These are phyloP conservation scores for Xiphias gladius DNA, from an alignment of 2,113 vertebrate genomes.

Conservation along the genomic window DNA sequence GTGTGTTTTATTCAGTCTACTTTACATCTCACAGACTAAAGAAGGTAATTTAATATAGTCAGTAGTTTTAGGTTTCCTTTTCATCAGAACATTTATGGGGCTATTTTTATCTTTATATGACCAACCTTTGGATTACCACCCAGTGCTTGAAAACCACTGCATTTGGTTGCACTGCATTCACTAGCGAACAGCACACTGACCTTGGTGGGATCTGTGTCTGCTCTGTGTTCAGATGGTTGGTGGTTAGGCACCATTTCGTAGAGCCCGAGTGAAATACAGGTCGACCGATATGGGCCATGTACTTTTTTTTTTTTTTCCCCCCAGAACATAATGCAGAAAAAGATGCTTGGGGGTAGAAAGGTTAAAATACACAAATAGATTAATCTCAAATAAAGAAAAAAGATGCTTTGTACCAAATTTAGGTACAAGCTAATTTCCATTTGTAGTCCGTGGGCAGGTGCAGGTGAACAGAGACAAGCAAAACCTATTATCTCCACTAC, in stretches of 20 bases:
- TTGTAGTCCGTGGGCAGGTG: too few species aligned
- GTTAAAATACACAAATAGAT: too few species aligned
- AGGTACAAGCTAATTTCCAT: too few species aligned
- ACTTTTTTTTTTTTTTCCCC: too few species aligned
- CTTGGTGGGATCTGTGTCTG: constrained; percentile 33
- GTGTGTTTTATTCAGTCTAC: neutral
- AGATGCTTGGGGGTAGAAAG: too few species aligned
- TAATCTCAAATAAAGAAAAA: too few species aligned
- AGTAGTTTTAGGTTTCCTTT: constrained; percentile 21
- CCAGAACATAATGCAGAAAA: too few species aligned
- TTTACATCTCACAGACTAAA: neutral
- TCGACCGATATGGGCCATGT: too few species aligned
- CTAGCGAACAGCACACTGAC: constrained; percentile 18
- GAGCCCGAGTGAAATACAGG: too few species aligned
- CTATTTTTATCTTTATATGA: constrained; percentile 57
- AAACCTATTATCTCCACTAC: too few species aligned
- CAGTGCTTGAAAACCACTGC: constrained; percentile 41
- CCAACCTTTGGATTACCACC: constrained; percentile 55
- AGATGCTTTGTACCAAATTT: too few species aligned
- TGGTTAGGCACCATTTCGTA: constrained; percentile 11
- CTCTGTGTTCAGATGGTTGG: constrained; percentile 7
- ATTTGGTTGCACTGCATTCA: constrained; percentile 21
- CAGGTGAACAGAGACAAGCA: too few species aligned
- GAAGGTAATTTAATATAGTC: constrained; percentile 9
- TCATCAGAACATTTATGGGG: constrained; percentile 21